Base-by-base conservation (phyloP, 2,888 invertebrate species). In the Drosophila subquinaria region DNA sequence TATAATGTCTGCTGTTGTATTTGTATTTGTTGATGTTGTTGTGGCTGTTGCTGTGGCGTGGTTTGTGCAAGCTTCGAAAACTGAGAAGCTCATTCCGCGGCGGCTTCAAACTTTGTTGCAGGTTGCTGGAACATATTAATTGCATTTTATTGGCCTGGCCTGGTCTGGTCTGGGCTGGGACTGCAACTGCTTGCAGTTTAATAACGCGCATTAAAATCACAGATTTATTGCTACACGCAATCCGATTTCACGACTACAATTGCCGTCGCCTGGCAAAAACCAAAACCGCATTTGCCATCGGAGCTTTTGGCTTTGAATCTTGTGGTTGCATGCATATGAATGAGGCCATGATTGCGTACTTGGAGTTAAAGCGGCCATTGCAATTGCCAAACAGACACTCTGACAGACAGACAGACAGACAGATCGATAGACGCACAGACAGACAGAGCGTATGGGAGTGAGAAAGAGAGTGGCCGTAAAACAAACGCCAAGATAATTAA, bases 161-260 rank as follows among this genome's bases (percentile, higher is more conserved):
- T 6, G 56, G 38, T 33, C 13, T 30, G 50, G 60, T 59, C 51
- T 8, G 53, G 30, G 43, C 42, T 38, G 66, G 43, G 35, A 50
- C 56, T 40, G 65, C 69, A 66, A 69, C 74, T 78, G 82, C 76
- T 76, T 81, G 87, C 84, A 86, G 71, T 86, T 86, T 86, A 86
- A 88, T 86, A 84, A 81, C 87, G 88, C 81, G 87, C 86, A 86
- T 86, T 83, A 86, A 86, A 86, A 87, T 82, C 84, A 76, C 81
- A 81, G 73, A 86, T 86, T 88, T 86, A 86, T 86, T 60, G 82
- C 86, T 80, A 80, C 84, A 86, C 84, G 86, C 87, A 83, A 84
- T 83, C 80, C 74, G 87, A 86, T 86, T 86, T 83, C 86, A 86
- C 74, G 85, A 85, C 70, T 86, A 65, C 76, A 73, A 88, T 72